Evolutionary conservation across 2,888 invertebrate genomes (phyloP), one percentile per base, ranked within the genome.

Genomic region (Sussaba pulchella): DNA sequence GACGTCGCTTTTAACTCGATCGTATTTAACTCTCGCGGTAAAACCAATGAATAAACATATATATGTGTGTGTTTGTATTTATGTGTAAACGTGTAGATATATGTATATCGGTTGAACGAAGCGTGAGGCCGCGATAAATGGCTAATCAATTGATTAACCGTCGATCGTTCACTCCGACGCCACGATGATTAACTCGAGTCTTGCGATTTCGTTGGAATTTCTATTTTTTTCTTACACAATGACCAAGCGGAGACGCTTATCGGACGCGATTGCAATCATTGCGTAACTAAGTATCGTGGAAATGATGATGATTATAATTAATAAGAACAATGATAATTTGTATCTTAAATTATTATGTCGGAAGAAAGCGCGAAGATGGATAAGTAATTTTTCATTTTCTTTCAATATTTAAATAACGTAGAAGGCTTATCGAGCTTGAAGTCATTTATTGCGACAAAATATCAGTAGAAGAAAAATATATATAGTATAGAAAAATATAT

Each of bases 111-210:
- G 57, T 70, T 12, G 39, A 26, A 19, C 54, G 19, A n/a, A 61
- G 63, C 39, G n/a, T 19, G 63, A 45, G 52, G 26, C 31, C 26
- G 45, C 77, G 59, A 77, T 77, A 77, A 74, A 57, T 73, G 45
- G 17, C 50, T 59, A 70, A 81, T 81, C 73, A 66, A 81, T 76
- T 76, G 52, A 75, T 76, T 67, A 61, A 31, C 67, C 45, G 31
- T 41, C 52, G 19, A 31, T 47, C 26, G n/a, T 26, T 26, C 26
- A 54, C 31, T 64, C 57, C 57, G 64, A 69, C 63, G 71, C 41
- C 31, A 41, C 45, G 31, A 59, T 70, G 63, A 78, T 69, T 63
- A 31, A 69, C 17, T 31, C 59, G 21, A 3, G 41, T n/a, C 41
- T n/a, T 26, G 24, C 17, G 12, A 31, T 41, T 26, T 1, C 9